A percentile compares a stretch with the other conserved stretches of the same genome.
These are phyloP conservation scores for Caenorhabditis inopinata DNA, from an alignment of 1,140 invertebrate genomes.

Conservation along the genomic window DNA sequence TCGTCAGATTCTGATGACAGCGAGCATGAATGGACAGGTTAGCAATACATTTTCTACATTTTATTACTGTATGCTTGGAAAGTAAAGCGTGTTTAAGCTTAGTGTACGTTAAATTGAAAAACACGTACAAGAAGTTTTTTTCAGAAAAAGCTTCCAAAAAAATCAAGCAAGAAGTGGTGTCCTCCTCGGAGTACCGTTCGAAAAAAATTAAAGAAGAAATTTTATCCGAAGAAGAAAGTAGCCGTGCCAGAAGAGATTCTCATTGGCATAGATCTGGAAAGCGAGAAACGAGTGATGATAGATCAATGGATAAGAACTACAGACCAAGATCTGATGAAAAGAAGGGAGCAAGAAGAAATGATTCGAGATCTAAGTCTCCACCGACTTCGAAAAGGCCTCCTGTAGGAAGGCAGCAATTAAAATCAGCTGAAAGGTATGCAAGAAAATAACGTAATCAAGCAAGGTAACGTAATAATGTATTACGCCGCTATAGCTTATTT, in stretches of 20 bases:
- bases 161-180: neutral
- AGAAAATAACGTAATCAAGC: too few relatives aligned
- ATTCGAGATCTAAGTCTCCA: neutral
- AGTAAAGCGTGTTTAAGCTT: too few relatives aligned
- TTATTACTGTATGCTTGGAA: neutral
- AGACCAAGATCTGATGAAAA: neutral
- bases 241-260: neutral
- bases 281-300: too few relatives aligned
- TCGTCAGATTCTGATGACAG: neutral
- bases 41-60: neutral
- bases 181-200: neutral
- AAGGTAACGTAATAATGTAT: too few relatives aligned
- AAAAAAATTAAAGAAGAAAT: conserved; percentile 32
- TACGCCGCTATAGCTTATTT: too few relatives aligned
- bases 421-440: too few relatives aligned
- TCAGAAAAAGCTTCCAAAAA: neutral
- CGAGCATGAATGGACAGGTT: too few relatives aligned
- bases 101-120: too few relatives aligned
- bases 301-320: neutral
- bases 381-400: neutral
- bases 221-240: neutral
- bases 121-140: too few relatives aligned
- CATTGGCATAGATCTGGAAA: neutral
- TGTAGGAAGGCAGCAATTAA: too few relatives aligned
- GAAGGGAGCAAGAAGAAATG: neutral